phyloP scores from a whole-genome alignment of 2,888 invertebrate species.

The Myopa testacea region DNA sequence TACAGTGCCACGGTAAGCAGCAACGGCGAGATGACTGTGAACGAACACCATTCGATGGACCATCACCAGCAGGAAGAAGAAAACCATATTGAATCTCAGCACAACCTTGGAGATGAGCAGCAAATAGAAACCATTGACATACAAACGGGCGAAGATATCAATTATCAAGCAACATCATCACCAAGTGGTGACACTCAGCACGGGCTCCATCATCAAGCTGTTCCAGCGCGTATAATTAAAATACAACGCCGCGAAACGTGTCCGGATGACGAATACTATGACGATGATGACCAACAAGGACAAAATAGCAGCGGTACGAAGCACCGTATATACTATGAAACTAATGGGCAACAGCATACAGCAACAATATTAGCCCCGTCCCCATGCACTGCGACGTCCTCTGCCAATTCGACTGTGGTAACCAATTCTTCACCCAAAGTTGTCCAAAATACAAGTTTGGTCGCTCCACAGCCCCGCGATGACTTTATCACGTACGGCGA shows the following conservation, averaged over 20 bases:
- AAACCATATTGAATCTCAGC: conserved; percentile 52
- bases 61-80: conserved; percentile 51
- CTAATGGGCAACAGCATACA: conserved; percentile 53
- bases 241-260: conserved; percentile 62
- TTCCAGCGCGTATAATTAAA: conserved; percentile 62
- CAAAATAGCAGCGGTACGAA: conserved; percentile 38
- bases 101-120: conserved; percentile 49
- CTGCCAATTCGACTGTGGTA: conserved; percentile 41
- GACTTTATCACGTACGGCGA: conserved; percentile 74
- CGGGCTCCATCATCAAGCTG: conserved; percentile 48
- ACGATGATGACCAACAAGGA: conserved; percentile 53
- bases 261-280: conserved; percentile 58
- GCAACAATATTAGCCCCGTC: conserved; percentile 55
- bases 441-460: conserved; percentile 46
- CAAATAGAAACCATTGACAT: conserved; percentile 60
- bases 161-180: conserved; percentile 52
- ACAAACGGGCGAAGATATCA: conserved; percentile 63
- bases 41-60: conserved; percentile 45
- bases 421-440: conserved; percentile 46
- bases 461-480: conserved; percentile 62
- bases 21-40: conserved; percentile 53
- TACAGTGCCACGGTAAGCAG: conserved; percentile 33
- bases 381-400: conserved; percentile 35
- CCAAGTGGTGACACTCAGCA: conserved; percentile 32
- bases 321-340: conserved; percentile 59